These are phyloP conservation scores for Coendou prehensilis DNA, from an alignment of 2,797 vertebrate species.

Conservation along the genomic window DNA sequence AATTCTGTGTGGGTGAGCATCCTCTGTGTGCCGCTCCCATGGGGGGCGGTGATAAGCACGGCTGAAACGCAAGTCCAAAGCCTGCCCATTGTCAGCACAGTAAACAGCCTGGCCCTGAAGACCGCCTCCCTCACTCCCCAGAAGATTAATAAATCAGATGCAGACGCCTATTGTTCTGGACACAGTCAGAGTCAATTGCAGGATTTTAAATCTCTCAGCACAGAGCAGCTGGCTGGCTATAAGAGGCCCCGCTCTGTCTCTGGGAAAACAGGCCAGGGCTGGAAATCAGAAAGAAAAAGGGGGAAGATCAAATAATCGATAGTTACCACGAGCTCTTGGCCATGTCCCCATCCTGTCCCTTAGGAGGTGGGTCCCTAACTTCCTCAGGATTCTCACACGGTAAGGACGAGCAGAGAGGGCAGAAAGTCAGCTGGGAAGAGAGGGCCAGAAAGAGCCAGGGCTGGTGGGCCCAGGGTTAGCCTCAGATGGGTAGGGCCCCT, in stretches of 20 bases:
- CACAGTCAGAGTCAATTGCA: conserved; percentile 83
- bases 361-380: conserved; percentile 38
- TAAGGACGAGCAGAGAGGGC: not conserved
- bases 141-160: conserved; percentile 86
- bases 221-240: conserved; percentile 85
- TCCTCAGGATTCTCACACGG: not conserved
- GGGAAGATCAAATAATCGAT: conserved; percentile 75
- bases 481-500: conserved; percentile 52
- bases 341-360: conserved; percentile 2
- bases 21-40: not conserved
- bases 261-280: conserved; percentile 81
- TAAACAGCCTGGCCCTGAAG: conserved; percentile 76
- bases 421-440: conserved; percentile 32
- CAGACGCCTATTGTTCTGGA: conserved; percentile 84
- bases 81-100: conserved; percentile 70
- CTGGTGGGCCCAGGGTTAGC: not conserved
- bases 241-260: conserved; percentile 84
- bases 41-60: not conserved
- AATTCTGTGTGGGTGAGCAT: not conserved
- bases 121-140: conserved; percentile 71
- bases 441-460: not conserved
- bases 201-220: conserved; percentile 87
- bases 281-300: conserved; percentile 71
- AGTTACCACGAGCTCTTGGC: conserved; percentile 60
- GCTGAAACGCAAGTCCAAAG: conserved; percentile 46